phyloP scores from a whole-genome alignment of 2,113 vertebrate species.

The Pteropus alecto region DNA sequence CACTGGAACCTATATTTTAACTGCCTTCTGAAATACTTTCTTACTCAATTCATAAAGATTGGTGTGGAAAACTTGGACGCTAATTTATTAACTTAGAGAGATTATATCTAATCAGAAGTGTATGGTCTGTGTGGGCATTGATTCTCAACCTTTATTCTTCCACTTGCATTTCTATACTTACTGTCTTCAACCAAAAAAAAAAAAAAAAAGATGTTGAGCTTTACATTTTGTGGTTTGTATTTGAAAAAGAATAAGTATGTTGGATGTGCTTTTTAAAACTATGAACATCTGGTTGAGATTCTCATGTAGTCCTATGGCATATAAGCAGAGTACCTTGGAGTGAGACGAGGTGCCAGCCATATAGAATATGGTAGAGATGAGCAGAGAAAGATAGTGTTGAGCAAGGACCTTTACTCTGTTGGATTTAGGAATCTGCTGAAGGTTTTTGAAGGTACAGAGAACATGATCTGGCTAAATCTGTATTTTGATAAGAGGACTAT shows the following conservation, averaged over 20 bases:
- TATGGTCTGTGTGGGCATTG: not conserved
- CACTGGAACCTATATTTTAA: not conserved
- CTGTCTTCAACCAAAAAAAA: not conserved
- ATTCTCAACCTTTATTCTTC: not conserved
- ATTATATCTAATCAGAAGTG: not conserved
- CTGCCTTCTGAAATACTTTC: not conserved
- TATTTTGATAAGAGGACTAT: not conserved
- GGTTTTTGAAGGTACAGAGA: not conserved
- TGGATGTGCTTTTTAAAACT: not conserved
- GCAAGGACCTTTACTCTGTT: not conserved
- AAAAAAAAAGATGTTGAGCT: not conserved
- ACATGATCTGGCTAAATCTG: not conserved
- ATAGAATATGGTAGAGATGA: not conserved
- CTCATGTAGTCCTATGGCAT: not conserved
- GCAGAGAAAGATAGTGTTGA: not conserved
- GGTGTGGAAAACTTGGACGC: not conserved
- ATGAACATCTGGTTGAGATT: not conserved
- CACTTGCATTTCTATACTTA: not conserved
- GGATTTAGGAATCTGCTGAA: not conserved
- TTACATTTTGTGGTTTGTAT: not conserved
- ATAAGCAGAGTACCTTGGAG: not conserved
- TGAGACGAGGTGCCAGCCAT: not conserved
- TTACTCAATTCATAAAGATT: constrained; percentile 5
- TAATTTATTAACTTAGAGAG: not conserved
- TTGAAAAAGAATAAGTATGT: constrained; percentile 1